A percentile compares a stretch with the other conserved stretches of the same genome.
phyloP scores from a whole-genome alignment of 2,888 invertebrate species.

The Andrena bucephala region DNA sequence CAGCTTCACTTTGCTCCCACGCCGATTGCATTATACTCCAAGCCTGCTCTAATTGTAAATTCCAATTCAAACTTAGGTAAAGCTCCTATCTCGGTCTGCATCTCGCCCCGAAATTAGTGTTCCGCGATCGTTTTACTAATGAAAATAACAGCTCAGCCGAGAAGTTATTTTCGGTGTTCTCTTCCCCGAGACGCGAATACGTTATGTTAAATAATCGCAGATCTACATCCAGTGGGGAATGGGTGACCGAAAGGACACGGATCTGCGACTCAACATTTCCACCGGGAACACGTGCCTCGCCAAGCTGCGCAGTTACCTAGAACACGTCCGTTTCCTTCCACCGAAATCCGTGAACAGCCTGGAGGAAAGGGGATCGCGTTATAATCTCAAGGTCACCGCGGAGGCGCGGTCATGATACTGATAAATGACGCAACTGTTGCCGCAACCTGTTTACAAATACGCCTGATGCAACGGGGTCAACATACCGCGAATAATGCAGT shows the following conservation, averaged over 20 bases:
- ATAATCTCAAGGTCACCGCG: conserved; percentile 9
- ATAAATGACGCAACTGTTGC: conserved; percentile 8
- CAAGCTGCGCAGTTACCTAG: background rate
- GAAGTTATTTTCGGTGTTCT: background rate
- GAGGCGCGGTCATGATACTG: conserved; percentile 20
- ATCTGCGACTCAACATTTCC: conserved; percentile 2
- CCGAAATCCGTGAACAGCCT: background rate
- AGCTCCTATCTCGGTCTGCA: too few relatives aligned
- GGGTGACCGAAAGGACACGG: background rate
- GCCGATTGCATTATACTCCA: too few relatives aligned
- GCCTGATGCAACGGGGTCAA: conserved; percentile 15
- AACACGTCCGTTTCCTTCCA: background rate
- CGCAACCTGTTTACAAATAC: conserved; percentile 51
- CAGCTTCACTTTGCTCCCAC: too few relatives aligned
- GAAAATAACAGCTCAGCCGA: too few relatives aligned
- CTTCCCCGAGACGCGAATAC: background rate
- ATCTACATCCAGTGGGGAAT: background rate
- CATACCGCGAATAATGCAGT: background rate
- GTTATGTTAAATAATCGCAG: background rate
- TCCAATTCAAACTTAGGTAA: too few relatives aligned
- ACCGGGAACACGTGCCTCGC: background rate
- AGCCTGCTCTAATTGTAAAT: too few relatives aligned
- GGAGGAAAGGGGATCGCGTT: background rate
- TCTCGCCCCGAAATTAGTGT: too few relatives aligned
- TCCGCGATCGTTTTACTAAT: too few relatives aligned